Evolutionary conservation across 2,797 vertebrate genomes (phyloP).

Genomic region (Eupleurogrammus muticus): DNA sequence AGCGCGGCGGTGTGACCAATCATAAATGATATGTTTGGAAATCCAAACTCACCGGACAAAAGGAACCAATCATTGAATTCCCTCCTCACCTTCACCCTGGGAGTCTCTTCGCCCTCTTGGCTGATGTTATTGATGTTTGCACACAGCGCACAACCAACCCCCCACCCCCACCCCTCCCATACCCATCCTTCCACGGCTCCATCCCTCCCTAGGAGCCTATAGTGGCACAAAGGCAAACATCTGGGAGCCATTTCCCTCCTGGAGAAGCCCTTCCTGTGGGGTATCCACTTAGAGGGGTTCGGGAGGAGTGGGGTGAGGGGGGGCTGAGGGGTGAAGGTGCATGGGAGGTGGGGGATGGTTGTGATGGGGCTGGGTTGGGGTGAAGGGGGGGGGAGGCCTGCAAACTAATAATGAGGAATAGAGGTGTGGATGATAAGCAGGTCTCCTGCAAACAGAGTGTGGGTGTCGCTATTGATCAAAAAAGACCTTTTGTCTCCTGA

Average conservation of each 20-base stretch:
- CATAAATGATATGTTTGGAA: constrained; percentile 70
- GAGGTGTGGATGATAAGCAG: constrained; percentile 52
- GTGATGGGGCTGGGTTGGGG: constrained; percentile 42
- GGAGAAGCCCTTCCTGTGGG: constrained; percentile 85
- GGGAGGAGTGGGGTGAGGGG: constrained; percentile 41
- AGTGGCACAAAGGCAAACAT: constrained; percentile 82
- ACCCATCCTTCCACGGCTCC: constrained; percentile 70
- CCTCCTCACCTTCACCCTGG: constrained; percentile 70
- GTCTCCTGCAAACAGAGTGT: constrained; percentile 2
- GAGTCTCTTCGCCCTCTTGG: constrained; percentile 69
- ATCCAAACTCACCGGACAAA: constrained; percentile 58
- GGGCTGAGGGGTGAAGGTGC: constrained; percentile 61
- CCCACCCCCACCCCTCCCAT: constrained; percentile 16
- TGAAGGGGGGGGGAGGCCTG: constrained; percentile 1
- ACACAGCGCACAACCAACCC: constrained; percentile 42
- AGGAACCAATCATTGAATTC: constrained; percentile 71
- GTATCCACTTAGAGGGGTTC: constrained; percentile 83
- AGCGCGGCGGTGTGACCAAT: constrained; percentile 58
- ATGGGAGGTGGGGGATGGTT: constrained; percentile 56
- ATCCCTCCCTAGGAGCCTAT: constrained; percentile 75
- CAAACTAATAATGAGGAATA: constrained; percentile 32
- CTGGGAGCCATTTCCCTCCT: constrained; percentile 85
- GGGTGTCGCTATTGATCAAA: neutral
- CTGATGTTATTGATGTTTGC: constrained; percentile 74
- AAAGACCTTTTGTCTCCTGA: no score